Percentiles rank a stretch among this genome's conserved stretches.
Conservation (phyloP, 2,888 invertebrate genomes). For the Oscheius sp. region DNA sequence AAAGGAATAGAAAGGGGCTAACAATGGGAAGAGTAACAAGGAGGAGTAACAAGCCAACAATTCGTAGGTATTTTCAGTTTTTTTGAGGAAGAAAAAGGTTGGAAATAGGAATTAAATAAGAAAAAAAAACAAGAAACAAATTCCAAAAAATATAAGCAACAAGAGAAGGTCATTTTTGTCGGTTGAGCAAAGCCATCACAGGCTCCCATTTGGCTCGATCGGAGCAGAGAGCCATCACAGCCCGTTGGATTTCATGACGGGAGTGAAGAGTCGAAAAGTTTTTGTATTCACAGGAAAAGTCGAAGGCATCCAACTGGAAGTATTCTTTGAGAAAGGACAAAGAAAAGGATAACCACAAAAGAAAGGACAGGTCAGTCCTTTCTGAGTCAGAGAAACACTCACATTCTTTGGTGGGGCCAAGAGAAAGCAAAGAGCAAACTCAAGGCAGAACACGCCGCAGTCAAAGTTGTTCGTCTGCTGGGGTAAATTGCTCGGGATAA, state of each 20-base stretch:
- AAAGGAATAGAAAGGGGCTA: slow-evolving; percentile 1
- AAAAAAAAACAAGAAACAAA: slow-evolving; percentile 9
- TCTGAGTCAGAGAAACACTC: background rate
- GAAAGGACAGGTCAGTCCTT: background rate
- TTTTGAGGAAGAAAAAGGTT: slow-evolving; percentile 6
- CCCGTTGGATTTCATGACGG: slow-evolving; percentile 60
- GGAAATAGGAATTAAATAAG: background rate
- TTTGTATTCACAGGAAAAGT: slow-evolving; percentile 59
- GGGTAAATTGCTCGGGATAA: slow-evolving; percentile 48
- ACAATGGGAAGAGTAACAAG: slow-evolving; percentile 22
- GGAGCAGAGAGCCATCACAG: slow-evolving; percentile 60
- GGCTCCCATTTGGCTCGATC: slow-evolving; percentile 46
- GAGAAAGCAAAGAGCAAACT: slow-evolving; percentile 65
- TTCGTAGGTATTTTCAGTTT: slow-evolving; percentile 31
- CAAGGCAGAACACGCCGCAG: slow-evolving; percentile 65
- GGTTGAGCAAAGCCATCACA: slow-evolving; percentile 38
- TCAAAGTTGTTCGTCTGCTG: slow-evolving; percentile 62
- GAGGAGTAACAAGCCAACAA: slow-evolving; percentile 29
- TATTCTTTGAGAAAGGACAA: background rate
- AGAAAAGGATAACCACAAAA: background rate
- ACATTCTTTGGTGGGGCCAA: slow-evolving; percentile 62
- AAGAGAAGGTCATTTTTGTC: slow-evolving; percentile 14
- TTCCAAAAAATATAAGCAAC: background rate
- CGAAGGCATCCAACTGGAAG: slow-evolving; percentile 58
- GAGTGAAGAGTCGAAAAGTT: slow-evolving; percentile 56